Percentiles rank a stretch among this genome's conserved stretches.
Evolutionary conservation across 1,140 invertebrate genomes (phyloP).

Genomic region (Leptopilina boulardi): DNA sequence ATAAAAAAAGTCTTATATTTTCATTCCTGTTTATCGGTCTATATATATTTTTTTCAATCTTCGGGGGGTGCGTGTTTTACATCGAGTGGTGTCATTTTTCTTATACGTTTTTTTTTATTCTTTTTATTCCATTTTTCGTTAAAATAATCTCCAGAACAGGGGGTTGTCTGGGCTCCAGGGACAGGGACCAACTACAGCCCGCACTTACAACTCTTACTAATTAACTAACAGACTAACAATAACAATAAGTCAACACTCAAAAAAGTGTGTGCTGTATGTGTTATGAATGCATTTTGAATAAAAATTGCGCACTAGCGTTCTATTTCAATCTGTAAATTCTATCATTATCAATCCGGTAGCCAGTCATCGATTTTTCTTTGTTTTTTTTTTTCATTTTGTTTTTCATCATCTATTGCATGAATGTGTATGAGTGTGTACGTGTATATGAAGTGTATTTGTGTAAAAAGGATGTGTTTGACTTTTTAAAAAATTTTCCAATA

Average conservation of each 20-base stretch:
- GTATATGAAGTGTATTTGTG: slow-evolving; percentile 8
- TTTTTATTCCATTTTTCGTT: too few species aligned
- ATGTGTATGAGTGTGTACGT: slow-evolving; percentile 34
- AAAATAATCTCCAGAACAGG: slow-evolving; percentile 76
- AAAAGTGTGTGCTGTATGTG: slow-evolving; percentile 70
- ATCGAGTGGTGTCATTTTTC: slow-evolving; percentile 56
- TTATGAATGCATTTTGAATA: slow-evolving; percentile 69
- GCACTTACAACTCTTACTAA: slow-evolving; percentile 77
- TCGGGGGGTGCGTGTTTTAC: slow-evolving; percentile 60
- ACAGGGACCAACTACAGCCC: slow-evolving; percentile 77
- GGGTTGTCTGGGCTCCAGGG: slow-evolving; percentile 76
- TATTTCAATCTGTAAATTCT: slow-evolving; percentile 73
- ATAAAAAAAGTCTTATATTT: slow-evolving; percentile 25
- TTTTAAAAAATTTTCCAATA: slow-evolving; percentile 9
- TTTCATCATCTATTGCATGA: slow-evolving; percentile 36
- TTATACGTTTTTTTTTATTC: slow-evolving; percentile 60
- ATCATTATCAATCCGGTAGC: slow-evolving; percentile 73
- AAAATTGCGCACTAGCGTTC: slow-evolving; percentile 67
- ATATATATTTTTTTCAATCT: too few species aligned
- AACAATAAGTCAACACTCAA: slow-evolving; percentile 77
- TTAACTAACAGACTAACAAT: slow-evolving; percentile 78
- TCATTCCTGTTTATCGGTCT: slow-evolving; percentile 44
- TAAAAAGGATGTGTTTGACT: neutral
- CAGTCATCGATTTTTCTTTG: slow-evolving; percentile 62
- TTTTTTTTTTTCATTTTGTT: too few species aligned